A percentile compares a stretch with the other conserved stretches of the same genome.
Evolutionary conservation across 2,888 invertebrate species (phyloP).

Genomic region (Lissonota sp.): DNA sequence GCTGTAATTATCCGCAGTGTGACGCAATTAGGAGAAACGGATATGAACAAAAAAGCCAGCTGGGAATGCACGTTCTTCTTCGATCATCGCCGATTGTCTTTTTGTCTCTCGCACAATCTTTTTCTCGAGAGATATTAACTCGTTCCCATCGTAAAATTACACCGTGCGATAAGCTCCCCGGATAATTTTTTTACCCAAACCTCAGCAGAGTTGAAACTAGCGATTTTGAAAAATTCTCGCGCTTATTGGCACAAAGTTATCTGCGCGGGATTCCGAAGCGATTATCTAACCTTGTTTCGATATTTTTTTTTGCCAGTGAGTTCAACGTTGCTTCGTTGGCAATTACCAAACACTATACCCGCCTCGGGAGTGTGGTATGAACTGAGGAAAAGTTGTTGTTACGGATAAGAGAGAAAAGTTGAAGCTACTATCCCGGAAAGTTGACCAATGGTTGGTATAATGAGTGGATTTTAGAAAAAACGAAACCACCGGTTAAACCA

Average conservation of each 20-base stretch:
- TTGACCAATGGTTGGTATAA: neutral
- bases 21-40: conserved; percentile 53
- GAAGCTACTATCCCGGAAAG: neutral
- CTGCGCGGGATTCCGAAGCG: too few species aligned
- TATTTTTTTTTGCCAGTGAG: conserved; percentile 34
- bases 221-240: too few species aligned
- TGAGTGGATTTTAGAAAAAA: neutral
- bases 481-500: conserved; percentile 3
- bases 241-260: too few species aligned
- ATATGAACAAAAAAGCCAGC: neutral
- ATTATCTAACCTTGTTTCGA: neutral
- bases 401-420: conserved; percentile 36
- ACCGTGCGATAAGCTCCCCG: neutral
- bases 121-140: conserved; percentile 17
- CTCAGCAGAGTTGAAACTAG: too few species aligned
- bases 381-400: conserved; percentile 36
- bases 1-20: conserved; percentile 56
- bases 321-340: conserved; percentile 29
- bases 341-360: conserved; percentile 28
- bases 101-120: conserved; percentile 21
- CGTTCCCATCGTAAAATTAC: conserved; percentile 35
- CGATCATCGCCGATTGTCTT: conserved; percentile 20
- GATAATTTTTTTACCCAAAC: neutral
- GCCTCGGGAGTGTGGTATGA: neutral
- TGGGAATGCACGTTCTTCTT: conserved; percentile 3